These are phyloP conservation scores for Gerris buenoi DNA, from an alignment of 1,140 invertebrate genomes.

Conservation along the genomic window DNA sequence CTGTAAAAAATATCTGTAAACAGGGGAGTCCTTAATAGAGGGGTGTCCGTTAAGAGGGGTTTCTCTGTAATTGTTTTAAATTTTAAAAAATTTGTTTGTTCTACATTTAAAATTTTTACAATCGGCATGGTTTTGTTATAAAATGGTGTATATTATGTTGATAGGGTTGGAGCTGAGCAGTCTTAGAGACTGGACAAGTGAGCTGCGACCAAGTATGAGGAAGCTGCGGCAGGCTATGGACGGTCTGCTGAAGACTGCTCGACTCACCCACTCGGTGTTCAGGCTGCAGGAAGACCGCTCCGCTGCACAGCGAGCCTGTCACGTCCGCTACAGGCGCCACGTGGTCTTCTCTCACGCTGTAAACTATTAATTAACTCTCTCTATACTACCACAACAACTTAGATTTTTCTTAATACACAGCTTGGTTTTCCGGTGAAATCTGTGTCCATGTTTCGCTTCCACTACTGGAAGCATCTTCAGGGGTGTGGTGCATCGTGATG, in stretches of 20 bases:
- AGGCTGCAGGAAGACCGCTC: constrained; percentile 59
- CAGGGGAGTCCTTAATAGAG: no score
- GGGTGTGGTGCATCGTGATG: no score
- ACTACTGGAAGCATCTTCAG: no score
- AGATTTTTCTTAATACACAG: no score
- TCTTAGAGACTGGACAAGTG: constrained; percentile 56
- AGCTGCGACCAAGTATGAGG: constrained; percentile 60
- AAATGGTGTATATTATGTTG: neutral
- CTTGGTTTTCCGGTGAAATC: no score
- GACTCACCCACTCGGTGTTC: constrained; percentile 75
- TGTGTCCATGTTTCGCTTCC: no score
- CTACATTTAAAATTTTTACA: neutral
- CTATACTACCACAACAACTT: no score
- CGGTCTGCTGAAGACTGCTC: constrained; percentile 60
- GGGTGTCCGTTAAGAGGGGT: no score
- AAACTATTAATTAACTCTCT: constrained; percentile 31
- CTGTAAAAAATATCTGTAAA: no score
- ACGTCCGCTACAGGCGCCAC: constrained; percentile 58
- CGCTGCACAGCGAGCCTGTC: constrained; percentile 43
- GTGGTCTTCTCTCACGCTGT: constrained; percentile 87
- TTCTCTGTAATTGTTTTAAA: no score
- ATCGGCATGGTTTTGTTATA: constrained; percentile 3
- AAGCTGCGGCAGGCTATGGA: constrained; percentile 69
- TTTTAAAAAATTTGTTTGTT: no score
- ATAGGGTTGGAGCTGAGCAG: constrained; percentile 42